Conservation (phyloP, 2,888 invertebrate genomes). For the Zootermopsis nevadensis region DNA sequence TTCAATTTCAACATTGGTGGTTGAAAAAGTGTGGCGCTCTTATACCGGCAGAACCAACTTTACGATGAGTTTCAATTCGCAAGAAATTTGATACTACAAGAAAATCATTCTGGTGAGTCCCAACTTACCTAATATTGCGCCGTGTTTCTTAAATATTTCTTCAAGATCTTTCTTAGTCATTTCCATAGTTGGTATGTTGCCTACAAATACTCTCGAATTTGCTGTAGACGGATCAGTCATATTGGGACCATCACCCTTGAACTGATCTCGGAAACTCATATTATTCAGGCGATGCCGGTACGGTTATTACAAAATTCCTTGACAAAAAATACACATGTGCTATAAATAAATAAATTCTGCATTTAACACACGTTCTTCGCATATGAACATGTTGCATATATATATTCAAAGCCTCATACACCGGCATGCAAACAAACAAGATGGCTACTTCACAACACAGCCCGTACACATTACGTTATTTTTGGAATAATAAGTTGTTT, state of each 20-base stretch:
- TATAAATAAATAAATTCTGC: not conserved
- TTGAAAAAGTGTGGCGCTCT: no score
- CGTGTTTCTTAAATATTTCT: slow-evolving; percentile 80
- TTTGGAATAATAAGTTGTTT: no score
- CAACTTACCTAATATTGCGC: slow-evolving; percentile 67
- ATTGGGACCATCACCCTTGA: not conserved
- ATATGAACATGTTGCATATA: not conserved
- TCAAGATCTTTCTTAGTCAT: slow-evolving; percentile 75
- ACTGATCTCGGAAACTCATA: slow-evolving; percentile 6
- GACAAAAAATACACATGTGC: not conserved
- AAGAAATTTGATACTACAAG: no score
- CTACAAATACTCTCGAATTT: slow-evolving; percentile 83
- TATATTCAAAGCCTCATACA: not conserved
- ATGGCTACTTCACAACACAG: not conserved
- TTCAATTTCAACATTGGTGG: no score
- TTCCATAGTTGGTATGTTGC: slow-evolving; percentile 77
- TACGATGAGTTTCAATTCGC: no score
- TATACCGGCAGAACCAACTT: no score
- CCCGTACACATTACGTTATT: not conserved
- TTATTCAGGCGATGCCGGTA: not conserved
- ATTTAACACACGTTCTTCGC: not conserved
- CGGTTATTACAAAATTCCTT: not conserved
- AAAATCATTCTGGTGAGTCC: no score
- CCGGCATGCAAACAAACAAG: slow-evolving; percentile 23
- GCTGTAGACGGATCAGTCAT: slow-evolving; percentile 81